Evolutionary conservation across 2,113 vertebrate genomes (phyloP).

Genomic region (Elephantulus edwardii): DNA sequence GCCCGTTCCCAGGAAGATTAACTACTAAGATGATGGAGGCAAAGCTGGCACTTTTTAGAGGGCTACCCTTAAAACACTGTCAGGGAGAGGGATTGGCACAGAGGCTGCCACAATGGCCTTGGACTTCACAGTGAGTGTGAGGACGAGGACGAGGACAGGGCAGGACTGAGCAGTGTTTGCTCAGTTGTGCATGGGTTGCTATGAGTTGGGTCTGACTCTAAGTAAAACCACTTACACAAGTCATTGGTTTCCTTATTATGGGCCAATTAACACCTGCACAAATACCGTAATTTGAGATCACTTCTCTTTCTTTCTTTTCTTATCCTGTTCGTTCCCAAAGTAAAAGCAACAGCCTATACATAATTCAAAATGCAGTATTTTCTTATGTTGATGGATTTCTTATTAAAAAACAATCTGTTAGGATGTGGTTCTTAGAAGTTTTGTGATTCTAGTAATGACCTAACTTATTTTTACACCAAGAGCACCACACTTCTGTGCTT

Average conservation of each 20-base stretch:
- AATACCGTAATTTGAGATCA: not conserved
- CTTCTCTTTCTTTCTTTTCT: not conserved
- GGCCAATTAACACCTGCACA: not conserved
- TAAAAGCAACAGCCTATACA: not conserved
- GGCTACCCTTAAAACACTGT: slow-evolving; percentile 45
- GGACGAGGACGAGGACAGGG: too few species aligned
- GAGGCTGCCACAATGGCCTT: not conserved
- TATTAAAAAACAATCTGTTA: not conserved
- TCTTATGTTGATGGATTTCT: not conserved
- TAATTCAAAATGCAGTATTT: not conserved
- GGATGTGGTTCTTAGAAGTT: not conserved
- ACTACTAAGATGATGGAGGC: slow-evolving; percentile 70
- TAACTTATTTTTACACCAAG: not conserved
- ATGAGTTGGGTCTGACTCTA: not conserved
- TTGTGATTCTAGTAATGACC: not conserved
- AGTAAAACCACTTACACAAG: not conserved
- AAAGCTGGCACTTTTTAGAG: slow-evolving; percentile 70
- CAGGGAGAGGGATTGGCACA: not conserved
- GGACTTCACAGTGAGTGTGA: not conserved
- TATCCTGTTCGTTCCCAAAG: not conserved
- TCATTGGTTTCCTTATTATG: not conserved
- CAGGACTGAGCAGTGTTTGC: not conserved
- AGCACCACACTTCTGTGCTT: too few species aligned
- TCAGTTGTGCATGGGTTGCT: not conserved
- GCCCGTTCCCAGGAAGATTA: slow-evolving; percentile 86